phyloP scores from a whole-genome alignment of 2,113 vertebrate species.

The Pluvialis apricaria region DNA sequence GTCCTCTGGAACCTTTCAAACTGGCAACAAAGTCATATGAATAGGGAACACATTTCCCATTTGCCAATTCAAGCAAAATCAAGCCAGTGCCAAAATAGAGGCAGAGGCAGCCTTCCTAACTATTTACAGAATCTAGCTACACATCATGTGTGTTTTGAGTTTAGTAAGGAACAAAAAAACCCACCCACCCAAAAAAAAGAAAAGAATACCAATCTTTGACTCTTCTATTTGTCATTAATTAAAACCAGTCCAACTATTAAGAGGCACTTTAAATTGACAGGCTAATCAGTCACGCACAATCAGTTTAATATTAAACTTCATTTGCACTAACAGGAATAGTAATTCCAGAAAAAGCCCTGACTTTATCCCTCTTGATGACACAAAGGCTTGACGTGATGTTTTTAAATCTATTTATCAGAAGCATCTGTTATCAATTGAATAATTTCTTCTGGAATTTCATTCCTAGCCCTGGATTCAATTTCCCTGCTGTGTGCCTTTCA shows the following conservation, averaged over 20 bases:
- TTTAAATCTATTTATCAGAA: constrained; percentile 47
- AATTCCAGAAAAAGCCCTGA: neutral
- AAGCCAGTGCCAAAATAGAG: constrained; percentile 26
- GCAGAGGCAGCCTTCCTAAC: constrained; percentile 9
- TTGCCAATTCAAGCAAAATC: constrained; percentile 28
- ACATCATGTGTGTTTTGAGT: neutral
- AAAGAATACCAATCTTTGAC: neutral
- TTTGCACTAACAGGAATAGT: neutral
- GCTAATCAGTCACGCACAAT: neutral
- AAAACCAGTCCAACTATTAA: constrained; percentile 1
- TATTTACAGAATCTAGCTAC: constrained; percentile 29
- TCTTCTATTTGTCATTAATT: constrained; percentile 5
- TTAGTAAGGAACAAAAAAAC: neutral
- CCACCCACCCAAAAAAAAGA: neutral
- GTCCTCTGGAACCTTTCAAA: constrained; percentile 13
- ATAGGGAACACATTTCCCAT: constrained; percentile 19
- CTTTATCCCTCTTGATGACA: neutral
- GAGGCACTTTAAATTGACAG: neutral
- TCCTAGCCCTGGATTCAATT: constrained; percentile 7
- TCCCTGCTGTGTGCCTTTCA: constrained; percentile 1
- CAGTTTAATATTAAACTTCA: neutral
- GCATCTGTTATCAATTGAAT: constrained; percentile 35
- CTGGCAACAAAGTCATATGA: neutral
- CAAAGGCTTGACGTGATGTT: constrained; percentile 10
- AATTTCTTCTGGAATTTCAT: constrained; percentile 38